Percentiles rank a stretch among this genome's conserved stretches.
phyloP scores from a whole-genome alignment of 1,140 invertebrate species.

The Cepaea nemoralis region DNA sequence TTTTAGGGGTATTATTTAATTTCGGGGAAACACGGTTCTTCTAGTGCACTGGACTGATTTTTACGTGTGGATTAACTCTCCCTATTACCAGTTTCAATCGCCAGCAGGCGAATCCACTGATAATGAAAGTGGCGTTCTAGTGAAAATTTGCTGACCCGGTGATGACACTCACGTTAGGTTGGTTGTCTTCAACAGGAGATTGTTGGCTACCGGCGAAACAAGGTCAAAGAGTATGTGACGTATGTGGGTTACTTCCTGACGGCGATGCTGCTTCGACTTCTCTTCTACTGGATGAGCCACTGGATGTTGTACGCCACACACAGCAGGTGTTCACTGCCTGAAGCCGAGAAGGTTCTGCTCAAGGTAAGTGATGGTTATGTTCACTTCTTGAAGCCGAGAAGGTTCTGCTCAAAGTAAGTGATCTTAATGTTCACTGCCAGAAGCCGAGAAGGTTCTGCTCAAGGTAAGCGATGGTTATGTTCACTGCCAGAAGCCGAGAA shows the following conservation, averaged over 20 bases:
- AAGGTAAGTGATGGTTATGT: constrained; percentile 71
- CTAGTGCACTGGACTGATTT: too few relatives aligned
- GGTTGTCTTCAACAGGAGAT: constrained; percentile 48
- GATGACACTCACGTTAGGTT: too few relatives aligned
- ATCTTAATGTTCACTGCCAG: constrained; percentile 76
- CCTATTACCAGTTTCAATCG: too few relatives aligned
- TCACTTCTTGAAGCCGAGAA: constrained; percentile 77
- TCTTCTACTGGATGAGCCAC: constrained; percentile 90
- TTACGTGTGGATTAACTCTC: too few relatives aligned
- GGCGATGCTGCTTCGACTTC: constrained; percentile 81
- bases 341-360: constrained; percentile 73
- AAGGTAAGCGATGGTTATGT: constrained; percentile 71
- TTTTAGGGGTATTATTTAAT: too few relatives aligned
- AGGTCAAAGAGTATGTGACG: constrained; percentile 70
- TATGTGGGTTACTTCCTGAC: constrained; percentile 80
- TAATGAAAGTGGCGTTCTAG: too few relatives aligned
- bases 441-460: constrained; percentile 73
- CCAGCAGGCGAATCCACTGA: too few relatives aligned
- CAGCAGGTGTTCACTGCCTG: constrained; percentile 77
- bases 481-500: constrained; percentile 77
- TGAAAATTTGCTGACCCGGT: too few relatives aligned
- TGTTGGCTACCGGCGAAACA: constrained; percentile 45
- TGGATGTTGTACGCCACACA: constrained; percentile 84
- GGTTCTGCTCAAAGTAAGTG: constrained; percentile 58
- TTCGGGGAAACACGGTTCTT: too few relatives aligned